Conservation (phyloP, 2,888 invertebrate genomes). For the Volucella zonaria region DNA sequence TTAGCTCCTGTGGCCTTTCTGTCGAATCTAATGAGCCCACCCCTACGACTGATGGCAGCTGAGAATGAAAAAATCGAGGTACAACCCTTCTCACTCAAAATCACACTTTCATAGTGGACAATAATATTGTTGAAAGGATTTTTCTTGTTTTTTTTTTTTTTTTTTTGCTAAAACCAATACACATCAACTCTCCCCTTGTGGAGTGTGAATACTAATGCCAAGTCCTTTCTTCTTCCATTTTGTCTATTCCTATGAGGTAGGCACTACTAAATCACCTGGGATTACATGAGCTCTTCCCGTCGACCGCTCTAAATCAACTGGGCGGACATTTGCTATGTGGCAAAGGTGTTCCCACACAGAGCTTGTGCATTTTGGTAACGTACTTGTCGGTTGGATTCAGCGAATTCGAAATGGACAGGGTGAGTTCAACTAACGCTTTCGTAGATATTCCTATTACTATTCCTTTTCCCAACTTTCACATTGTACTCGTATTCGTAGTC, state of each 20-base stretch:
- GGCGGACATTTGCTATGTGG: conserved; percentile 79
- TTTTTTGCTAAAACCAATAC: too few relatives aligned
- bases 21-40: conserved; percentile 78
- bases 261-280: conserved; percentile 80
- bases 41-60: conserved; percentile 77
- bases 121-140: neutral
- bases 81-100: conserved; percentile 54
- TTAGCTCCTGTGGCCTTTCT: conserved; percentile 79
- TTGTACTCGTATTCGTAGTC: too few relatives aligned
- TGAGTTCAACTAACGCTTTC: conserved; percentile 76
- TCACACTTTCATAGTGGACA: conserved; percentile 7
- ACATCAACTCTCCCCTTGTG: neutral
- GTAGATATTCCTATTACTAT: conserved; percentile 56
- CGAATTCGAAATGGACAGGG: conserved; percentile 81
- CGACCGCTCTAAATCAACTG: conserved; percentile 80
- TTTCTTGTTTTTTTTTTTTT: too few relatives aligned
- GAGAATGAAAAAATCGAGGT: conserved; percentile 77
- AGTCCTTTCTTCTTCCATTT: conserved; percentile 66
- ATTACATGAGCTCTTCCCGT: conserved; percentile 79
- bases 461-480: too few relatives aligned
- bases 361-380: conserved; percentile 78
- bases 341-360: conserved; percentile 78
- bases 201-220: conserved; percentile 58
- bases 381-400: conserved; percentile 81
- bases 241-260: conserved; percentile 71